Base-by-base conservation (phyloP, 2,888 invertebrate species). In the Chromoteleia sp. region DNA sequence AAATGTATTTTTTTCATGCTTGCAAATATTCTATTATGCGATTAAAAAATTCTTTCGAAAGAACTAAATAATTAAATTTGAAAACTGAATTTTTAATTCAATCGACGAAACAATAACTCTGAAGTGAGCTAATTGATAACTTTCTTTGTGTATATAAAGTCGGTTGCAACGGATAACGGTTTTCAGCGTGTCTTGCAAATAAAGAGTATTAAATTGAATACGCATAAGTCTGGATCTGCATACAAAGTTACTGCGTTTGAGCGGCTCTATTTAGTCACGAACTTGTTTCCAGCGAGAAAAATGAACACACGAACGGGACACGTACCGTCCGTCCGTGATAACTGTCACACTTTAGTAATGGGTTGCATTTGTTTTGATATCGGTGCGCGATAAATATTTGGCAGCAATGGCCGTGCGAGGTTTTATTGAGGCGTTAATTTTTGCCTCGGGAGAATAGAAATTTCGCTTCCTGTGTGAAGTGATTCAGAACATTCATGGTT, bases 121-220 rank as follows among this genome's bases (percentile, higher is more conserved):
- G 17, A 25, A 25, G 54, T 12, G 39, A 6, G 39, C 52, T 52
- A 67, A 67, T 67, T 67, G 67, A 67, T 67, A 54, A 52, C 52
- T 52, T 67, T 67, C 67, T 39, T 67, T n/a, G 17, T 29, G 8
- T 56, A 21, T 14, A 29, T 15, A 14, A 33, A 56, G 19, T 21
- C 21, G 33, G 15, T 15, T 30, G 41, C 56, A 33, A 25, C 12
- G 19, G 43, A 14, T 43, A 56, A 68, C 43, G 45, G 56, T 25
- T 41, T 21, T 7, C 19, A 5, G 19, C 29, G 52, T 39, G 25
- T 21, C 52, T 14, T 8, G 48, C 45, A 17, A 68, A 56, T 56
- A 45, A 68, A 68, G 56, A 43, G 25, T 45, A 29, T 56, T 10
- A 68, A 56, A 56, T 56, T 43, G 17, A 68, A 56, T 56, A 33